Base-by-base conservation (phyloP, 2,113 vertebrate species). In the Noctilio leporinus region DNA sequence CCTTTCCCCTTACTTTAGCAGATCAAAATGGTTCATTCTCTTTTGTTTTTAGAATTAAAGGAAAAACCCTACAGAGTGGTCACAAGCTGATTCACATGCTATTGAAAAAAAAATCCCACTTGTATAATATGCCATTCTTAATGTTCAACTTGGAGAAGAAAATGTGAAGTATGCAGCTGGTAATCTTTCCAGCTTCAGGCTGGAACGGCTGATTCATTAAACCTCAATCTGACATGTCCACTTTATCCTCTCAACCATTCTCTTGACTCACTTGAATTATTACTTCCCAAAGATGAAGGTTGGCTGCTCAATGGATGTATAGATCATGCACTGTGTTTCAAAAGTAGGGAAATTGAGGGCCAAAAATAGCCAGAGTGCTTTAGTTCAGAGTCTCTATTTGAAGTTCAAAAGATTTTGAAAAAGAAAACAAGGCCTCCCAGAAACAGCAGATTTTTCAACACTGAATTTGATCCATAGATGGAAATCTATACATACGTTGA, bases 91-190 rank as follows among this genome's bases (percentile, higher is more conserved):
- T 84, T 94, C 76, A 92, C 45, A 65, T 10, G 73, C 51, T 97
- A 30, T 40, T 26, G 76, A 85, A 76, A 70, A 51, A 83, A 78
- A 87, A 80, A 49, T 35, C 12, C 45, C 17, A 35, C 33, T 86
- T 93, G 53, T 49, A 78, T 78, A 93, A 82, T 70, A 51, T 47
- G 51, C 84, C 65, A 65, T 90, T 84, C 28, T 84, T 86, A 92
- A 83, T 26, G 65, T 76, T 88, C 93, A 90, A 9, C 35, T 38
- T 76, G 65, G 72, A 93, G 84, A 65, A 95, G 85, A 97, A 93
- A 96, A 97, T 77, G 93, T 95, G 91, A 96, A 97, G 19, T 65
- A 94, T 62, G 81, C 45, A 55, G 81, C 26, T 72, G 45, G 64
- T 85, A 76, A 77, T 91, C 81, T 82, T 81, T 72, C 45, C 72